phyloP scores from a whole-genome alignment of 2,797 vertebrate species.

The Artibeus lituratus region DNA sequence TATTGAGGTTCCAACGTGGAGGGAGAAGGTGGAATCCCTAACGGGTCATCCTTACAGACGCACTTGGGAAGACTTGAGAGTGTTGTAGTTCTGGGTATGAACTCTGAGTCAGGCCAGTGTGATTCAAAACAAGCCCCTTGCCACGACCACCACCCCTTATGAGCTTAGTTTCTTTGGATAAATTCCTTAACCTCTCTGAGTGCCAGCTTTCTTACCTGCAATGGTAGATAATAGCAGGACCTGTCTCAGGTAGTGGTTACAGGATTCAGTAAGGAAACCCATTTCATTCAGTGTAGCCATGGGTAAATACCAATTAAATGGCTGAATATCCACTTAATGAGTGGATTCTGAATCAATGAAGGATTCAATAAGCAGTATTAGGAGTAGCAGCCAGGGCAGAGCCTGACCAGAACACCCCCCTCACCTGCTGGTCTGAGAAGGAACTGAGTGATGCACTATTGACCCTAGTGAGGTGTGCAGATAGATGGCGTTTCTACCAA shows the following conservation, averaged over 20 bases:
- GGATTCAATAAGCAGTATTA: accelerated
- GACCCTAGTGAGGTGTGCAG: accelerated
- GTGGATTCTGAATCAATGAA: neutral
- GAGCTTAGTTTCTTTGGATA: neutral
- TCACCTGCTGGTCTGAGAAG: accelerated
- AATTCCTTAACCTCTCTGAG: neutral
- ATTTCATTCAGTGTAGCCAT: neutral
- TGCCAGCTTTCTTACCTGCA: neutral
- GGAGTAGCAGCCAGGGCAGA: accelerated
- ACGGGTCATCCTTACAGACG: too few species aligned
- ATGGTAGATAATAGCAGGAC: accelerated
- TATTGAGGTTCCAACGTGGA: neutral
- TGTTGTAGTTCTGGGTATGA: neutral
- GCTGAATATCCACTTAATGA: too few species aligned
- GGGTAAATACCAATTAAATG: neutral
- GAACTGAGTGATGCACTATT: accelerated
- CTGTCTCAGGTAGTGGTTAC: neutral
- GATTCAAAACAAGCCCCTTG: neutral
- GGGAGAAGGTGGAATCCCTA: neutral
- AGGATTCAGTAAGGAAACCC: neutral
- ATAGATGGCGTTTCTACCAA: neutral
- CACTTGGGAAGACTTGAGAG: neutral
- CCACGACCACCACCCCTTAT: accelerated
- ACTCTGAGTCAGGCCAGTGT: neutral
- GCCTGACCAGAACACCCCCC: accelerated